Evolutionary conservation across 23 tunicate genomes (phyloP), one percentile per base, ranked within the genome.

Genomic region (Ciona savignyi): DNA sequence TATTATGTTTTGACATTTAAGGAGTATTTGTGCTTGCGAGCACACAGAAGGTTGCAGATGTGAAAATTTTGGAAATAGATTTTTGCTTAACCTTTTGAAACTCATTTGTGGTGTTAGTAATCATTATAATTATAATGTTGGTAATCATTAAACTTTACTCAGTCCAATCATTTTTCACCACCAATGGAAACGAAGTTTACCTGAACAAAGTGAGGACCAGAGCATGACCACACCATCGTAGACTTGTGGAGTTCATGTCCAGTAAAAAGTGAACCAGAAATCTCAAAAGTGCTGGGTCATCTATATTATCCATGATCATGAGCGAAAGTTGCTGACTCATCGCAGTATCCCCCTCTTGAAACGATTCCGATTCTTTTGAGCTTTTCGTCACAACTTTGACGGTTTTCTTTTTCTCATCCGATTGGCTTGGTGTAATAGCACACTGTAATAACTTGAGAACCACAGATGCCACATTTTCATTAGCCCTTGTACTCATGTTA

Each of bases 141-240:
- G n/a, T n/a, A n/a, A n/a, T n/a, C n/a, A n/a, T n/a, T n/a, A n/a
- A n/a, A n/a, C n/a, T n/a, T n/a, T n/a, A n/a, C n/a, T n/a, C n/a
- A n/a, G n/a, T n/a, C n/a, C n/a, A n/a, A n/a, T n/a, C n/a, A n/a
- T n/a, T n/a, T n/a, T n/a, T n/a, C n/a, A n/a, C n/a, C n/a, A n/a
- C n/a, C n/a, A n/a, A n/a, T n/a, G n/a, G n/a, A n/a, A n/a, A n/a
- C n/a, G n/a, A n/a, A n/a, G n/a, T 4, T 49, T 67, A 85, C 91
- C 69, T 80, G 83, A 79, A 91, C 1, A 91, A 71, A 64, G 72
- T 77, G 61, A 80, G 82, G 1, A 80, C 72, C 23, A 91, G 66
- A 21, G 67, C 80, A 60, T 91, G 97, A 27, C 86, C 91, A 60
- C 82, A 75, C 97, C 97, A 91, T 25, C 97, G 80, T 0, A 91